Evolutionary conservation across 2,113 vertebrate genomes (phyloP).

Genomic region (Corythoichthys intestinalis): DNA sequence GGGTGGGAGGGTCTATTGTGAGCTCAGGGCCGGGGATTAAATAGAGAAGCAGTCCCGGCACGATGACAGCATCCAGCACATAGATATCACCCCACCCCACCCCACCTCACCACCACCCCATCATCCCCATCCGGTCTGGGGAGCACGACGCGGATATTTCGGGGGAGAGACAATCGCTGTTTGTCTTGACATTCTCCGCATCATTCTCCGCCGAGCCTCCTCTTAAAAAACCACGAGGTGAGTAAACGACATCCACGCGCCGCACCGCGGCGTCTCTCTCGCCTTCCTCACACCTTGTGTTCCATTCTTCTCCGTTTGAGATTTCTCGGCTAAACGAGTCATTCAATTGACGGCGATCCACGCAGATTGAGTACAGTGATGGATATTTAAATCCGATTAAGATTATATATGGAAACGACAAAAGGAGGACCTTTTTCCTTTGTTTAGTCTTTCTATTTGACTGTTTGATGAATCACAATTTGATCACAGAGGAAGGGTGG

Average conservation of each 20-base stretch:
- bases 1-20: constrained; percentile 56
- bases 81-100: constrained; percentile 48
- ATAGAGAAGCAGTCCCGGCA: constrained; percentile 57
- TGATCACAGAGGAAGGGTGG: constrained; percentile 2
- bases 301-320: constrained; percentile 13
- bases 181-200: constrained; percentile 16
- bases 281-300: constrained; percentile 47
- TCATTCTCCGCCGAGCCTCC: constrained; percentile 36
- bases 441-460: constrained; percentile 52
- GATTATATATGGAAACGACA: constrained; percentile 55
- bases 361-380: constrained; percentile 20
- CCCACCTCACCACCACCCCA: constrained; percentile 10
- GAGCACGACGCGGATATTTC: constrained; percentile 37
- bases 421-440: constrained; percentile 61
- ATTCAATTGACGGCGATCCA: constrained; percentile 12
- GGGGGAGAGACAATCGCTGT: constrained; percentile 10
- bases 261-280: neutral
- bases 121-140: constrained; percentile 46
- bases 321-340: constrained; percentile 21
- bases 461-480: constrained; percentile 9
- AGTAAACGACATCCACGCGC: constrained; percentile 32
- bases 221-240: constrained; percentile 66
- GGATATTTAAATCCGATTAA: constrained; percentile 70
- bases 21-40: constrained; percentile 68
- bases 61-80: constrained; percentile 71